Conservation (phyloP, 2,797 vertebrate genomes). For the Netta rufina region DNA sequence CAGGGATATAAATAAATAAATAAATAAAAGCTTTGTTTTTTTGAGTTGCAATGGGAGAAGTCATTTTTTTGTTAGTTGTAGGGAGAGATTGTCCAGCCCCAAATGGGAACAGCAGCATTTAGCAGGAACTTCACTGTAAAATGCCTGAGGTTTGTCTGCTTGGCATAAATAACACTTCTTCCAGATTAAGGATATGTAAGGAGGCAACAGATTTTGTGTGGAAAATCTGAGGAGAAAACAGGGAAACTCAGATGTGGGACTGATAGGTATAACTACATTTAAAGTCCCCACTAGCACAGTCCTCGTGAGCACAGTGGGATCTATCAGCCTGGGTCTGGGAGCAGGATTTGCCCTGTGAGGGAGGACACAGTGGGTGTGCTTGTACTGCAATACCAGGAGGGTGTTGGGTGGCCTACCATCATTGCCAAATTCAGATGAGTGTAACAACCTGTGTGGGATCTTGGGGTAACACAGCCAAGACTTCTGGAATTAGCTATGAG, state of each 20-base stretch:
- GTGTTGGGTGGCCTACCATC: background rate
- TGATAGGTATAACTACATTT: background rate
- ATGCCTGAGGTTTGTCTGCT: background rate
- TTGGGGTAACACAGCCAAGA: accelerated
- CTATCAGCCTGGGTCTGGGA: background rate
- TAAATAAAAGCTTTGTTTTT: background rate
- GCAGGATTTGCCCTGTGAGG: background rate
- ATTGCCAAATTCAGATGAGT: background rate
- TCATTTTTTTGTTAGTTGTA: background rate
- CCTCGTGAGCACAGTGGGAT: background rate
- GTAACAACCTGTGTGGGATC: background rate
- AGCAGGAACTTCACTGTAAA: background rate
- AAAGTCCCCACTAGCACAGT: background rate
- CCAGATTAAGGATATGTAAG: background rate
- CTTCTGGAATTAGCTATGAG: background rate
- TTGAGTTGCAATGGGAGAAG: background rate
- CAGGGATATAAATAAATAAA: too few species aligned
- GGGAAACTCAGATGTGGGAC: background rate
- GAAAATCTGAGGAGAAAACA: background rate
- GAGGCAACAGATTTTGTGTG: background rate
- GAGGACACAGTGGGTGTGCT: background rate
- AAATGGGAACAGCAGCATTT: background rate
- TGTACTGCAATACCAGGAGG: background rate
- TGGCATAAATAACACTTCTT: background rate
- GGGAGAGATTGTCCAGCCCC: background rate